Evolutionary conservation across 2,113 vertebrate species (phyloP).

Genomic region (Corythornis vintsioides): DNA sequence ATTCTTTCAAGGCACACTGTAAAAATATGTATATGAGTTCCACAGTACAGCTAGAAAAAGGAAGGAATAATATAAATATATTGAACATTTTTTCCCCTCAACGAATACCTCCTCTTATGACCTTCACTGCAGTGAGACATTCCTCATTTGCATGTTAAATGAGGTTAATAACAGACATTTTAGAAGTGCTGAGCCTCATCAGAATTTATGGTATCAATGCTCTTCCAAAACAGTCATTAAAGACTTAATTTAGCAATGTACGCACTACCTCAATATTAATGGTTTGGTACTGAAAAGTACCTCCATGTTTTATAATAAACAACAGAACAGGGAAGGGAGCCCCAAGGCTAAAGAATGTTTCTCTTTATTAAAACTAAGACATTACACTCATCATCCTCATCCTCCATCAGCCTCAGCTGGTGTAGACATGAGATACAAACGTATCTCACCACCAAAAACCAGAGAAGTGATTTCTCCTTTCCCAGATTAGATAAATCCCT

Average conservation of each 20-base stretch:
- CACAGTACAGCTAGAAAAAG: neutral
- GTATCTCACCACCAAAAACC: fast-evolving
- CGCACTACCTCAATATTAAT: neutral
- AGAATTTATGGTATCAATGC: conserved; percentile 24
- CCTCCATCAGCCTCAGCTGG: too few species aligned
- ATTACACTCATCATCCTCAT: too few species aligned
- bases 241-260: neutral
- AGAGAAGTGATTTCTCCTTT: neutral
- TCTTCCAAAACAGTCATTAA: conserved; percentile 9
- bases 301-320: neutral
- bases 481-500: neutral
- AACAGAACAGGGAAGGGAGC: neutral
- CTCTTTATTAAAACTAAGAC: neutral
- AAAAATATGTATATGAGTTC: neutral
- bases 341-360: neutral
- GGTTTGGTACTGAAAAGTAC: neutral
- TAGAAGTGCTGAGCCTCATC: conserved; percentile 10
- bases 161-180: conserved; percentile 49
- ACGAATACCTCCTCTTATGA: neutral
- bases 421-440: fast-evolving
- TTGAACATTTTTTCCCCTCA: neutral
- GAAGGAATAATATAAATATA: neutral
- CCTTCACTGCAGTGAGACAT: neutral
- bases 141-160: conserved; percentile 52
- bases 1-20: neutral